These are phyloP conservation scores for Bos javanicus DNA, from an alignment of 2,113 vertebrate genomes.

Conservation along the genomic window DNA sequence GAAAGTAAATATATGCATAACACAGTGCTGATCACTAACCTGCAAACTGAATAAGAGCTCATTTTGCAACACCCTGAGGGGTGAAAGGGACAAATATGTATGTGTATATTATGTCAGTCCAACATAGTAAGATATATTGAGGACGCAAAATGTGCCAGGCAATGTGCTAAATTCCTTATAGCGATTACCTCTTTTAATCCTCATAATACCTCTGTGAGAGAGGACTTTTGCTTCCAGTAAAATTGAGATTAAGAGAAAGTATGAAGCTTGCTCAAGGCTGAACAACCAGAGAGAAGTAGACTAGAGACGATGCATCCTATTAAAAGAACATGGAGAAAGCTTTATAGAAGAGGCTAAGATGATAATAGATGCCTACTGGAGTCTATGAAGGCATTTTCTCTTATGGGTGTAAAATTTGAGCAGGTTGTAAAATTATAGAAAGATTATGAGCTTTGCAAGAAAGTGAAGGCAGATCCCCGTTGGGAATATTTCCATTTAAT, in stretches of 20 bases:
- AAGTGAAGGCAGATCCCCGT: neutral
- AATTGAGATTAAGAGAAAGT: neutral
- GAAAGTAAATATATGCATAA: neutral
- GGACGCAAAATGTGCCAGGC: neutral
- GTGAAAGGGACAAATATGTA: neutral
- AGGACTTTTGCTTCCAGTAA: neutral
- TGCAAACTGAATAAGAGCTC: neutral
- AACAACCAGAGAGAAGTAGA: neutral
- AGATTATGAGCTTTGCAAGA: neutral
- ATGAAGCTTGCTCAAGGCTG: neutral
- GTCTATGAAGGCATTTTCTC: neutral
- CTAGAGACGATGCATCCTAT: neutral
- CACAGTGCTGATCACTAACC: neutral
- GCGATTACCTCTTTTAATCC: neutral
- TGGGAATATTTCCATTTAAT: neutral
- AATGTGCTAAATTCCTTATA: neutral
- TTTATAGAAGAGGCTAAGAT: neutral
- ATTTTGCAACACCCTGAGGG: neutral
- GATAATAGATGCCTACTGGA: neutral
- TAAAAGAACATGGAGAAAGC: neutral
- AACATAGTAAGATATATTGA: neutral
- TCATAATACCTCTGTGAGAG: neutral
- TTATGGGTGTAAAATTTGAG: neutral
- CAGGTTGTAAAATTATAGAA: neutral
- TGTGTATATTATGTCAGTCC: neutral